Conservation (phyloP, 2,797 vertebrate species). For the Poecilia wingei region DNA sequence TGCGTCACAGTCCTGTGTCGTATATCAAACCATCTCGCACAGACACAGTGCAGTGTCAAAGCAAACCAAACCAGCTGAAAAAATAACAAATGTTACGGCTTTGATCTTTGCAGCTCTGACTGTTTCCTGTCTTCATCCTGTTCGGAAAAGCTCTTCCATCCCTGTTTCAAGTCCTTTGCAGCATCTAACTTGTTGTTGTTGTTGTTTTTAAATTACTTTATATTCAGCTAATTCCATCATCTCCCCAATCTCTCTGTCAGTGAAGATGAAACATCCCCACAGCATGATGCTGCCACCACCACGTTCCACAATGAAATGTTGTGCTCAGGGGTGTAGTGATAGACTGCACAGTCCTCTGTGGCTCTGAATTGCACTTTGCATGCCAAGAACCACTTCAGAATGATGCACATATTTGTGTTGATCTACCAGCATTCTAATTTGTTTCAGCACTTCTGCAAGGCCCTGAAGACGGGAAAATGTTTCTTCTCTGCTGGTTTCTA, state of each 20-base stretch:
- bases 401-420: not conserved
- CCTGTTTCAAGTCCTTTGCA: slow-evolving; percentile 7
- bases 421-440: not conserved
- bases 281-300: not conserved
- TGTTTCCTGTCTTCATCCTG: not conserved
- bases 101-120: not conserved
- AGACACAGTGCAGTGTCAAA: too few relatives aligned
- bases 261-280: not conserved
- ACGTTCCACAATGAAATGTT: not conserved
- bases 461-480: not conserved
- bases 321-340: not conserved
- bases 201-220: not conserved
- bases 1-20: too few relatives aligned
- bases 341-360: not conserved
- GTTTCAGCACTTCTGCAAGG: not conserved
- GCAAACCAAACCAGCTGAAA: too few relatives aligned
- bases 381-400: not conserved
- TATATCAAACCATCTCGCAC: too few relatives aligned
- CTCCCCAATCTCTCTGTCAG: not conserved
- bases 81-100: too few relatives aligned
- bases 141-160: not conserved
- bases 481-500: not conserved
- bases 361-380: not conserved
- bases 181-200: not conserved
- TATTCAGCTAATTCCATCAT: not conserved